phyloP scores from a whole-genome alignment of 2,888 invertebrate genomes.

The Odontomyia ornata region DNA sequence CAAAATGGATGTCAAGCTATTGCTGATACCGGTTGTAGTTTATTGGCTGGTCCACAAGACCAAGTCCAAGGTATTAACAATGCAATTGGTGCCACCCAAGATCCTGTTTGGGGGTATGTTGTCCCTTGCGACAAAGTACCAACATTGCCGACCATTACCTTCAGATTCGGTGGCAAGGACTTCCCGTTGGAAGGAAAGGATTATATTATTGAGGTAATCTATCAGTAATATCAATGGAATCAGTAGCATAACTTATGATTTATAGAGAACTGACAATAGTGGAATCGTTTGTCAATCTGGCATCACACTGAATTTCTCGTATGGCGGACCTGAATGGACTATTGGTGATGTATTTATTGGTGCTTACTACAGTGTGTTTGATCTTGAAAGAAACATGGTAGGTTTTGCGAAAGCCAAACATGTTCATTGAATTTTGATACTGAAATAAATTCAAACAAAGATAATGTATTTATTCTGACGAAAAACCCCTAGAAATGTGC shows the following conservation, averaged over 20 bases:
- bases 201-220: slow-evolving; percentile 82
- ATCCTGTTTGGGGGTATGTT: slow-evolving; percentile 83
- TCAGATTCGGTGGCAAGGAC: slow-evolving; percentile 77
- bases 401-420: slow-evolving; percentile 81
- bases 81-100: slow-evolving; percentile 82
- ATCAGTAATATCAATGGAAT: not conserved
- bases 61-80: slow-evolving; percentile 86
- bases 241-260: not conserved
- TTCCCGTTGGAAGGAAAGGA: slow-evolving; percentile 85
- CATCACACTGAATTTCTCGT: slow-evolving; percentile 19
- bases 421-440: not conserved
- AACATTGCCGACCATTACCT: slow-evolving; percentile 79
- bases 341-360: slow-evolving; percentile 98
- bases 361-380: slow-evolving; percentile 95
- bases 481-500: too few species aligned
- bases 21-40: slow-evolving; percentile 95
- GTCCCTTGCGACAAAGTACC: slow-evolving; percentile 84
- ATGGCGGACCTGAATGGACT: slow-evolving; percentile 91
- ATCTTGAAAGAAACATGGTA: slow-evolving; percentile 84
- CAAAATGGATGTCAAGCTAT: slow-evolving; percentile 89
- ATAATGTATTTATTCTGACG: too few species aligned
- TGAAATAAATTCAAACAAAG: too few species aligned
- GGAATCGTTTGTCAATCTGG: slow-evolving; percentile 37
- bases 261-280: slow-evolving; percentile 29
- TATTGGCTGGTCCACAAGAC: slow-evolving; percentile 87